Base-by-base conservation (phyloP, 2,888 invertebrate species). In the Drosophila dives region DNA sequence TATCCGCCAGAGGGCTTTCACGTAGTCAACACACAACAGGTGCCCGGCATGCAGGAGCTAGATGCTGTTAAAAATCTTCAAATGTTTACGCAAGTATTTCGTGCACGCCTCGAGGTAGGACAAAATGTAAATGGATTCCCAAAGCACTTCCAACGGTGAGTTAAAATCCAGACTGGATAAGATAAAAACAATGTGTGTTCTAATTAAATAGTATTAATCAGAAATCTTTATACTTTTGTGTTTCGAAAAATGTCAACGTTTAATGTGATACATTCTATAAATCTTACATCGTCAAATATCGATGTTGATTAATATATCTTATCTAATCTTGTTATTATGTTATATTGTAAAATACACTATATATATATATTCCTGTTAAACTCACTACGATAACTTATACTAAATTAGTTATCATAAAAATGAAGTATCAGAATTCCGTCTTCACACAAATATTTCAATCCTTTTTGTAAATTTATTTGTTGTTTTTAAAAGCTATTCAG, bases 1-100 rank as follows among this genome's bases (percentile, higher is more conserved):
- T 94, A 94, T 66, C 95, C 96, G 3, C 97, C 97, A 0, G 95
- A 95, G 72, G 97, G 96, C 61, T 96, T 97, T 91, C 95, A 96
- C 84, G 95, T 97, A 53, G 96, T 96, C 51, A 97, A 96, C 89
- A 97, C 96, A 0, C 96, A 97, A 92, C 94, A 94, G 36, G 95
- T 97, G 64, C 96, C 97, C 2, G 97, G 97, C 0, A 93, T 96
- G 71, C 94, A 95, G 51, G 95, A 95, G 71, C 93, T 95, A 75
- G 95, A 96, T 84, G 94, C 95, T 12, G 95, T 96, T 0, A 94
- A 95, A 80, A 96, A 96, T 92, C 93, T 96, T 49, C 96, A 97
- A 94, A 97, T 97, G 96, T 97, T 97, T 90, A 95, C 97, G 0
- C 97, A 98, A 92, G 95, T 98, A 26, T 97, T 97, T 94, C 93